A percentile compares a stretch with the other conserved stretches of the same genome.
Evolutionary conservation across 2,888 invertebrate genomes (phyloP).

Genomic region (Leptinotarsa peninsularis): DNA sequence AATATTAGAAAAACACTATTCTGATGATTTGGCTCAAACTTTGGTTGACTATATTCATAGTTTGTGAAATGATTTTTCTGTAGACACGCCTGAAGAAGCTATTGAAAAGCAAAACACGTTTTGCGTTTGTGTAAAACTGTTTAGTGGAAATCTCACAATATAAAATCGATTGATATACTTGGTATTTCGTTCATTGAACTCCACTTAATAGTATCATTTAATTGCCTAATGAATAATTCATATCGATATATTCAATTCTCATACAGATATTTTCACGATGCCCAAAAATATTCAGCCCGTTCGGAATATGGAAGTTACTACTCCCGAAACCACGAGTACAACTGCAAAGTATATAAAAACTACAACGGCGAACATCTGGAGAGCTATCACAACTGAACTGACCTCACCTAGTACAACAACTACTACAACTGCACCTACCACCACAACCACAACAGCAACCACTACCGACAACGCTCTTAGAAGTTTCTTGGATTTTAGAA

Average conservation of each 20-base stretch:
- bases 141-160: no score
- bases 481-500: conserved; percentile 64
- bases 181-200: no score
- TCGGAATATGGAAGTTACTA: conserved; percentile 52
- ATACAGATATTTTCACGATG: conserved; percentile 55
- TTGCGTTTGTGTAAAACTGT: no score
- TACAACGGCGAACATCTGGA: conserved; percentile 61
- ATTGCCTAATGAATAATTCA: no score
- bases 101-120: no score
- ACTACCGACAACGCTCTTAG: conserved; percentile 43
- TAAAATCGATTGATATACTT: no score
- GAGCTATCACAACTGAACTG: conserved; percentile 61
- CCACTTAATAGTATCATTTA: no score
- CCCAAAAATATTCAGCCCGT: conserved; percentile 59
- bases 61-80: no score
- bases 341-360: conserved; percentile 51
- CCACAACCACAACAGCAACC: conserved; percentile 39
- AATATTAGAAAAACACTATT: no score
- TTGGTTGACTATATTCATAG: no score
- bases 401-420: conserved; percentile 38
- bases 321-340: conserved; percentile 47
- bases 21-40: no score
- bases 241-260: not conserved
- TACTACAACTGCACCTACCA: conserved; percentile 67
- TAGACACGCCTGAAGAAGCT: no score